Conservation (phyloP, 2,113 vertebrate genomes). For the Dipodomys ordii region DNA sequence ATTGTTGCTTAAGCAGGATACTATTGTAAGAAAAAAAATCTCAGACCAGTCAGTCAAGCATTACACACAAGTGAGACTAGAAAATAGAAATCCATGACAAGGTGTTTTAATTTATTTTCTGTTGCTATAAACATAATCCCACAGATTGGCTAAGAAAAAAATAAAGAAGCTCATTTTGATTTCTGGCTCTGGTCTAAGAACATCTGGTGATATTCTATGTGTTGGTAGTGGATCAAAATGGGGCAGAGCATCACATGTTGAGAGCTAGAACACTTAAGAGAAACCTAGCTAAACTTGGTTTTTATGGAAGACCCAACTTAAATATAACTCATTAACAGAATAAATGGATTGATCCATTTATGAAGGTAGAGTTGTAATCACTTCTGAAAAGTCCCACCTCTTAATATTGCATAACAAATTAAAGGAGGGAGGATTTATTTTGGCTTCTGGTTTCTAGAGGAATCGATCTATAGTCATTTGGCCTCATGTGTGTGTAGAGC, state of each 20-base stretch:
- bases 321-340: neutral
- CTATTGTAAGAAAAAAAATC: neutral
- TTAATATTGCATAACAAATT: no score
- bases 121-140: neutral
- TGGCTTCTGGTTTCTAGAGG: no score
- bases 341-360: neutral
- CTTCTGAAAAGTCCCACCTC: neutral
- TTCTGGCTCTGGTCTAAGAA: neutral
- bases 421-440: no score
- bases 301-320: neutral
- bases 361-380: neutral
- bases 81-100: constrained; percentile 7
- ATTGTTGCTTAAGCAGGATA: neutral
- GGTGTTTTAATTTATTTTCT: neutral
- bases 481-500: no score
- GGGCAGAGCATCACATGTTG: neutral
- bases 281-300: neutral
- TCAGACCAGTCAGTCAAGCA: neutral
- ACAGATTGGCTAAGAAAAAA: neutral
- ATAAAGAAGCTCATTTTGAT: neutral
- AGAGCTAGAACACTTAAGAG: neutral
- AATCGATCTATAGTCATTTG: no score
- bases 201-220: neutral
- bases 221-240: neutral
- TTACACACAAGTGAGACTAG: neutral